Base-by-base conservation (phyloP, 2,797 vertebrate species). In the Acomys russatus region DNA sequence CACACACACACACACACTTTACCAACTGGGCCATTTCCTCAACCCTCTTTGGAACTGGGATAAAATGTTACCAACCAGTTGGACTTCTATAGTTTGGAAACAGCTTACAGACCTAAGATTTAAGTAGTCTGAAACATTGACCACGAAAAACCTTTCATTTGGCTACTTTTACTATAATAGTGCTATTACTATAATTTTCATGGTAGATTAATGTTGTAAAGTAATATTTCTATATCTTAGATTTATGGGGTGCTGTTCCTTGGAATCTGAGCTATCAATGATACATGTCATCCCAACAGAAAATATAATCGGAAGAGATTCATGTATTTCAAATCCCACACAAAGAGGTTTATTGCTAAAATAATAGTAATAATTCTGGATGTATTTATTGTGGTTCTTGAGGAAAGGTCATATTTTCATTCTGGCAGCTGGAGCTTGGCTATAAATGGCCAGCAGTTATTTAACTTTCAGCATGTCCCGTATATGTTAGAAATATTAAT, bases 281-380 rank as follows among this genome's bases (percentile, higher is more conserved):
- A 70, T 96, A 76, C 30, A 82, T 76, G 71, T 76, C 59, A 86
- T 90, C 12, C n/a, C 10, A 18, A 85, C 44, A 82, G 49, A 88
- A 8, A 73, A 73, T 51, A 74, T 17, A 95, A 88, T 90, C n/a
- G 73, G 23, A 97, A 82, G 66, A 94, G 18, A 92, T 49, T 88
- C 54, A 0, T 84, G 18, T 11, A 61, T 82, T 96, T 86, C 54
- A 74, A 92, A 93, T 28, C 3, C 0, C 11, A 70, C 33, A 78
- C 9, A 80, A 91, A 86, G 59, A 80, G 2, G 22, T 91, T 97
- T 95, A 82, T 88, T 96, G 25, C 71, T 93, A 12, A 96, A 92
- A 93, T 90, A 92, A 96, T 94, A 77, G 94, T 94, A 91, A 93
- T 91, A 97, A 94, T 86, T 9, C 12, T 20, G 86, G 23, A 66